These are phyloP conservation scores for Anarhynchus alexandrinus DNA, from an alignment of 2,113 vertebrate genomes.

Conservation along the genomic window DNA sequence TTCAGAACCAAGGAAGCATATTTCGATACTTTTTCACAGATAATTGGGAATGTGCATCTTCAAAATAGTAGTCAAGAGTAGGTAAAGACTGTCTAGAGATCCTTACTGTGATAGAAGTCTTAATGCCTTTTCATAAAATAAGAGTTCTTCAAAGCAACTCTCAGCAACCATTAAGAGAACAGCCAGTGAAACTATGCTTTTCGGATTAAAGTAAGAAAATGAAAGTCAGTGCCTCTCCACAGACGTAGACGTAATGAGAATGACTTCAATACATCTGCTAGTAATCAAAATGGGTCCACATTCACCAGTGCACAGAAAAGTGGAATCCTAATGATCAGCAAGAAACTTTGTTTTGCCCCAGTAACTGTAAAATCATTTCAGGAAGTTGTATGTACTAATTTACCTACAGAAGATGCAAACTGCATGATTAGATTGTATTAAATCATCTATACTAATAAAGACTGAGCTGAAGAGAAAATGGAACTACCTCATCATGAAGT, in stretches of 20 bases:
- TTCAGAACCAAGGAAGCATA: neutral
- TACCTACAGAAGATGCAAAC: neutral
- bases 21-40: neutral
- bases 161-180: conserved; percentile 10
- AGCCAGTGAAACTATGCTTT: neutral
- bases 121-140: neutral
- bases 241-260: neutral
- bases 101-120: neutral
- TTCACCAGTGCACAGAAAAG: neutral
- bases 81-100: neutral
- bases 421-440: neutral
- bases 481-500: neutral
- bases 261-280: neutral
- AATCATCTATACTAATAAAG: neutral
- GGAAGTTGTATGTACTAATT: neutral
- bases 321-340: neutral
- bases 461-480: neutral
- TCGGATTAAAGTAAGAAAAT: neutral
- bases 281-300: neutral
- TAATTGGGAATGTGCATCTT: neutral
- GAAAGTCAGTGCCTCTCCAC: neutral
- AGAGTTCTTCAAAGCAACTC: conserved; percentile 12
- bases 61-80: conserved; percentile 14
- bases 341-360: neutral
- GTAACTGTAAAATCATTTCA: neutral